Evolutionary conservation across 2,797 vertebrate genomes (phyloP).

Genomic region (Miichthys miiuy): DNA sequence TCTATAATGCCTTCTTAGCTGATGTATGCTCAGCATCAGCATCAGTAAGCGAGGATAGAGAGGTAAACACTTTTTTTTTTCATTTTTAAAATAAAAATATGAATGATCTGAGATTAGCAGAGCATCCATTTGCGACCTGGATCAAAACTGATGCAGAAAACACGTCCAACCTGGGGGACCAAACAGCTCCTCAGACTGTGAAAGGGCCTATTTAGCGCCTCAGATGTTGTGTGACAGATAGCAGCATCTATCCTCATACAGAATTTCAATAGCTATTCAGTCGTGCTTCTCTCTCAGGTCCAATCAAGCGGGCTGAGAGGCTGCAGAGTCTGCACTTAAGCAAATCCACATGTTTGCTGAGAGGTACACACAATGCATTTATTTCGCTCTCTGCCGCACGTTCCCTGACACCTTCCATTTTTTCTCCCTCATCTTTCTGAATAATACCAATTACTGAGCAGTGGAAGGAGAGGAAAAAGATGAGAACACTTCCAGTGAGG

Average conservation of each 20-base stretch:
- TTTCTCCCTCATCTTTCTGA: constrained; percentile 39
- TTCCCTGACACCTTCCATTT: constrained; percentile 61
- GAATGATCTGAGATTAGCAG: constrained; percentile 14
- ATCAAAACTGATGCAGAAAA: constrained; percentile 17
- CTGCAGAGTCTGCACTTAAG: constrained; percentile 49
- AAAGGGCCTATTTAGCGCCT: constrained; percentile 26
- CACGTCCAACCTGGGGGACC: neutral
- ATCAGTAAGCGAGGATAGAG: neutral
- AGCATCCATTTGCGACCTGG: constrained; percentile 18
- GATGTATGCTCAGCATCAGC: constrained; percentile 1
- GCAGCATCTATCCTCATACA: constrained; percentile 21
- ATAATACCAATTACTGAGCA: constrained; percentile 56
- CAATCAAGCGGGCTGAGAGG: constrained; percentile 46
- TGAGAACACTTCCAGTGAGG: constrained; percentile 17
- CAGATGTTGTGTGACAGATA: constrained; percentile 42
- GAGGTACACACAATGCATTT: constrained; percentile 40
- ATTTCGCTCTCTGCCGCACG: constrained; percentile 27
- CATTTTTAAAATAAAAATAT: neutral
- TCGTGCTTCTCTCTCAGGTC: constrained; percentile 26
- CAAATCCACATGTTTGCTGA: constrained; percentile 44
- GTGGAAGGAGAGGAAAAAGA: constrained; percentile 19
- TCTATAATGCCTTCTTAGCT: neutral
- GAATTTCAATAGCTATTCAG: constrained; percentile 51
- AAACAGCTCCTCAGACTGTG: constrained; percentile 8
- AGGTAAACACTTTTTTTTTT: neutral